phyloP scores from a whole-genome alignment of 1,140 invertebrate species.

The Danaus plexippus region DNA sequence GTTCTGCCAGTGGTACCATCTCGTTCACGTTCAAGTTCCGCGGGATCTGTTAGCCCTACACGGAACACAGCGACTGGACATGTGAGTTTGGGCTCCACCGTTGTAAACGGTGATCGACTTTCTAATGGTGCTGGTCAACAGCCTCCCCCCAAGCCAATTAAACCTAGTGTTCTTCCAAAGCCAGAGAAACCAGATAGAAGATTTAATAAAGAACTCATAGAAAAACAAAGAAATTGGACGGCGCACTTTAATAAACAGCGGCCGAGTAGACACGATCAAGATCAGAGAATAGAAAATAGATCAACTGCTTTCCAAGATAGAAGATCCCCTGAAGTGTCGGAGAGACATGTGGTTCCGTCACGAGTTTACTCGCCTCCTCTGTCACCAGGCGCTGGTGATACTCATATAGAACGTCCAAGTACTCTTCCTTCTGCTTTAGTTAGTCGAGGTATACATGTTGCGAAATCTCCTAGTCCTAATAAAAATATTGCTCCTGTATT shows the following conservation, averaged over 20 bases:
- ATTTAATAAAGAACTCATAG: constrained; percentile 88
- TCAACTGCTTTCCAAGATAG: constrained; percentile 42
- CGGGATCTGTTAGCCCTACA: constrained; percentile 74
- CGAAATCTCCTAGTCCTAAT: constrained; percentile 62
- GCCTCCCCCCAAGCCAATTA: constrained; percentile 59
- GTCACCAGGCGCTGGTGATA: constrained; percentile 53
- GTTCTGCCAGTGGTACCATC: constrained; percentile 42
- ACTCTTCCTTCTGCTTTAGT: constrained; percentile 53
- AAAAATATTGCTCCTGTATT: constrained; percentile 49
- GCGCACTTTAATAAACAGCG: constrained; percentile 87
- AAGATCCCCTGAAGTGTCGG: constrained; percentile 48
- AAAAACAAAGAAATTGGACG: constrained; percentile 93
- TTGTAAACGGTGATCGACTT: constrained; percentile 62
- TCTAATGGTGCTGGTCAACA: constrained; percentile 59
- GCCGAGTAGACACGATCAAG: constrained; percentile 75
- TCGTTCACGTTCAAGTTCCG: constrained; percentile 74
- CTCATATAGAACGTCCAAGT: constrained; percentile 52
- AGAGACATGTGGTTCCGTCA: constrained; percentile 56
- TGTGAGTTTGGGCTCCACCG: constrained; percentile 50
- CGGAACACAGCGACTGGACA: constrained; percentile 59
- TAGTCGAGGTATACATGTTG: constrained; percentile 45
- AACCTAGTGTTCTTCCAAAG: constrained; percentile 73
- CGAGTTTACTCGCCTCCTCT: constrained; percentile 62
- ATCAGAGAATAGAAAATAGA: constrained; percentile 49
- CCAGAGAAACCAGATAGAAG: constrained; percentile 86